phyloP scores from a whole-genome alignment of 2,888 invertebrate genomes.

The Phortica magna region DNA sequence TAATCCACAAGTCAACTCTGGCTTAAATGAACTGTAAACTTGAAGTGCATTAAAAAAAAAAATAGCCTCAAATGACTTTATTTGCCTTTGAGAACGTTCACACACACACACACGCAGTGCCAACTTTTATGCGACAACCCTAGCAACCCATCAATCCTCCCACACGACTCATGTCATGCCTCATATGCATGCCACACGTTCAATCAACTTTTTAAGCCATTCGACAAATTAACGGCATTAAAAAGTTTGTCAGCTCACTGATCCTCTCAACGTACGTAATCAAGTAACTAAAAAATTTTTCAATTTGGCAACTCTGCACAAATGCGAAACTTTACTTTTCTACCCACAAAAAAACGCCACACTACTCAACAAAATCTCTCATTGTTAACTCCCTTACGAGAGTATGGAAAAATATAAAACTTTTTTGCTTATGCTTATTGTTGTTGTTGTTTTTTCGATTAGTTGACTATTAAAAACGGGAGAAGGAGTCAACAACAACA shows the following conservation, averaged over 20 bases:
- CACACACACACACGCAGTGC: neutral
- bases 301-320: conserved; percentile 19
- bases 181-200: conserved; percentile 49
- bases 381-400: neutral
- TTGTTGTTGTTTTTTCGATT: conserved; percentile 14
- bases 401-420: too few relatives aligned
- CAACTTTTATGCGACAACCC: neutral
- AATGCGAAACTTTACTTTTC: neutral
- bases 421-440: too few relatives aligned
- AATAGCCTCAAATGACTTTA: neutral
- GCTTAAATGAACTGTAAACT: neutral
- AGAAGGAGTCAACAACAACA: neutral
- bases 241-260: conserved; percentile 56
- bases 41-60: neutral
- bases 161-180: neutral
- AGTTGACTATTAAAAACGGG: conserved; percentile 8
- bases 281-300: conserved; percentile 17
- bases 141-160: too few relatives aligned
- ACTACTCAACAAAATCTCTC: neutral
- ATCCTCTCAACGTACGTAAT: neutral
- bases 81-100: neutral
- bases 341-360: neutral
- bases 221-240: conserved; percentile 70
- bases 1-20: neutral
- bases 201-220: conserved; percentile 65